Evolutionary conservation across 2,888 invertebrate genomes (phyloP), one percentile per base, ranked within the genome.

Genomic region (Blastobasis adustella): DNA sequence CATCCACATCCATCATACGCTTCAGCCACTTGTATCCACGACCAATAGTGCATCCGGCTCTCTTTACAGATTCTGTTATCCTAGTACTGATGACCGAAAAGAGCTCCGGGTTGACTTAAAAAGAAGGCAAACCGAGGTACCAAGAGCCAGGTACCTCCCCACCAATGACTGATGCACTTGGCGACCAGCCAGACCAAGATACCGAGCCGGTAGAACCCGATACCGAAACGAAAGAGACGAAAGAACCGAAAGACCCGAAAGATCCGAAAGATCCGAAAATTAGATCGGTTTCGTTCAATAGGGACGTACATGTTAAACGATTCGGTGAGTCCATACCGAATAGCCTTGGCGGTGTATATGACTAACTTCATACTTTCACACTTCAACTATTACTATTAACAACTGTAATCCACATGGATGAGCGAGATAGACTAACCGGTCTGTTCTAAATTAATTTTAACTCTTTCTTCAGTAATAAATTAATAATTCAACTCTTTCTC

Each of bases 301-400:
- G 94, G 84, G 95, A 95, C 91, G 95, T 96, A 73, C 95, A 95
- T 90, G 94, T 96, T 77, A 96, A 96, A 87, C 90, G 95, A 90
- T 95, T 95, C 89, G 95, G 95, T 95, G 92, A 92, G 93, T 86
- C 67, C 23, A 23, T 23, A 23, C 23, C 23, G 23, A 23, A 23
- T 23, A 23, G 23, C 23, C 3, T 23, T 23, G 23, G 23, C 23
- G 23, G 23, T 23, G 23, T 23, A 23, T 23, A 23, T 23, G 23
- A 23, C 23, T 23, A 23, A 23, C 23, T 23, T 23, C 23, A 23
- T 23, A 23, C 23, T 23, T 23, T 23, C 23, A 2, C 23, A 23
- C 23, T 23, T 23, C 23, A 23, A 23, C 23, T 23, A n/a, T n/a
- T n/a, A n/a, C n/a, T n/a, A n/a, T n/a, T n/a, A n/a, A n/a, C n/a